Evolutionary conservation across 2,888 invertebrate genomes (phyloP), one percentile per base, ranked within the genome.

Genomic region (Panorpa germanica): DNA sequence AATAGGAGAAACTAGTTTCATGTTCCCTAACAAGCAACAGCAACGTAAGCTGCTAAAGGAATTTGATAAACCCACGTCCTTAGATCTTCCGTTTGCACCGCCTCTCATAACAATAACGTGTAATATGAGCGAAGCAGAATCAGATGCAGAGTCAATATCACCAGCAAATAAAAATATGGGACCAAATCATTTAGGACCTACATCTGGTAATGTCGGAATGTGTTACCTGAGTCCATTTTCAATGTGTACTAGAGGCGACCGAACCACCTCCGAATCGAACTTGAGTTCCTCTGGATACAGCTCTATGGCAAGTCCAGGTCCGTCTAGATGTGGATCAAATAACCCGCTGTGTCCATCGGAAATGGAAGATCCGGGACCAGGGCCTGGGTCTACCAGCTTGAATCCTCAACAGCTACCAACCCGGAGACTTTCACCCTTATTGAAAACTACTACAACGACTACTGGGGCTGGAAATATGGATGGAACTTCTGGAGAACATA

Each of bases 231-330:
- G 76, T 48, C 81, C 81, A 1, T 80, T 80, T 48, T 69, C 75
- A 2, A 73, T 76, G 63, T 68, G 70, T 25, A 63, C 65, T 2
- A 56, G 74, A 38, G 70, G 70, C 9, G 76, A 77, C 43, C 63
- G 80, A 39, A 76, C 74, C 3, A 75, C 77, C 9, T 81, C 81
- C 1, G 80, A 82, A 53, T 80, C 80, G 3, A 82, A 82, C 49
- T 57, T 82, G 22, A 80, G 80, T 37, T 80, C 81, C 6, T 81
- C 80, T 1, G 82, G 82, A 6, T 82, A 82, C 48, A 78, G 78
- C 38, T 81, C 80, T 3, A 80, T 81, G 74, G 78, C 81, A 1
- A 78, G 77, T 50, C 81, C 81, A 1, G 80, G 78, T 2, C 76
- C 80, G 4, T 80, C 80, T 2, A 58, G 81, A 36, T 81, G 81